A percentile compares a stretch with the other conserved stretches of the same genome.
Conservation (phyloP, 2,888 invertebrate species). For the Galerucella nymphaeae region DNA sequence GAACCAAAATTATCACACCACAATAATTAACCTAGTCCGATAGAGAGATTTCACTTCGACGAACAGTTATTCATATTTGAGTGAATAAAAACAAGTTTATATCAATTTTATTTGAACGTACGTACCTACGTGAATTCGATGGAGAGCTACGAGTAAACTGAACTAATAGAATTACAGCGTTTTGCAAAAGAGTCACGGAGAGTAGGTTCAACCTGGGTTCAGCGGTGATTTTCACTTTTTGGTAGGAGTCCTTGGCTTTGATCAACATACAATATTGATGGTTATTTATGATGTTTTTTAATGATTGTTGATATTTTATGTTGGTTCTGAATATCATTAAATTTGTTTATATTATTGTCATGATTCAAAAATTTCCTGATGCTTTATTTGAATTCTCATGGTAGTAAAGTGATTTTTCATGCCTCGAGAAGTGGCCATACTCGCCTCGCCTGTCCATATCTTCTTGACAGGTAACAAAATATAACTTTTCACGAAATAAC, state of each 20-base stretch:
- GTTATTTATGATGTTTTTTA: neutral
- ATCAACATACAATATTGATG: neutral
- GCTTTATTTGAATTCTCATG: too few relatives aligned
- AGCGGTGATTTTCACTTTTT: conserved; percentile 32
- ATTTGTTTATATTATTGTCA: neutral
- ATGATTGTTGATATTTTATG: too few relatives aligned
- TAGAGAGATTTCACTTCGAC: conserved; percentile 13
- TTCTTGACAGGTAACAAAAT: too few relatives aligned
- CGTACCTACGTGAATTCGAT: neutral
- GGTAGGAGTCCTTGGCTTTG: conserved; percentile 35
- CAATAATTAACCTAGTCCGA: conserved; percentile 8
- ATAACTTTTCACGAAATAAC: too few relatives aligned
- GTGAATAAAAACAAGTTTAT: neutral
- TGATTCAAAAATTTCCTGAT: neutral
- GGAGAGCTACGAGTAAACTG: conserved; percentile 1
- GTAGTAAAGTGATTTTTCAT: too few relatives aligned
- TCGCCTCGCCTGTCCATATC: too few relatives aligned
- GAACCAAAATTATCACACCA: neutral
- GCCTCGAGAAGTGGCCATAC: too few relatives aligned
- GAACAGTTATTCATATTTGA: conserved; percentile 1
- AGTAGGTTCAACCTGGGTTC: conserved; percentile 15
- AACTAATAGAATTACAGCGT: neutral
- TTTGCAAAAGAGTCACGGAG: conserved; percentile 14
- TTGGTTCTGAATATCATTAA: neutral
- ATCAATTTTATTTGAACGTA: neutral